A percentile compares a stretch with the other conserved stretches of the same genome.
Conservation (phyloP, 2,888 invertebrate genomes). For the Cataglyphis cursor region DNA sequence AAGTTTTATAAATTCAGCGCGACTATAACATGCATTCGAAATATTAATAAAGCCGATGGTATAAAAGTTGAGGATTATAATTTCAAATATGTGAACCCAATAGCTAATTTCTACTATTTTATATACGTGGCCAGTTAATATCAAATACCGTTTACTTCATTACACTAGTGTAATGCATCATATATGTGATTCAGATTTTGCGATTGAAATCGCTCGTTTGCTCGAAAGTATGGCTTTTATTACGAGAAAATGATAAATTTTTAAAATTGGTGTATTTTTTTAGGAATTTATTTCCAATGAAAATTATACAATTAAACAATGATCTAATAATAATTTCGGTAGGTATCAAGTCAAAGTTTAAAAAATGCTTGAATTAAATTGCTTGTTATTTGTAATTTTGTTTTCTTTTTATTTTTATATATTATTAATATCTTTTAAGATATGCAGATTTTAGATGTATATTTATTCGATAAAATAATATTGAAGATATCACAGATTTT, state of each 20-base stretch:
- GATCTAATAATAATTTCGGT: background rate
- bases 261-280: background rate
- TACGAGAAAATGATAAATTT: background rate
- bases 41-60: constrained; percentile 4
- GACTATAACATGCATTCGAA: constrained; percentile 6
- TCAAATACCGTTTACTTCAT: constrained; percentile 43
- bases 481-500: constrained; percentile 38
- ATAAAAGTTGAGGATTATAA: constrained; percentile 49
- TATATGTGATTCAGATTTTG: constrained; percentile 24
- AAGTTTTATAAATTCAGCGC: background rate
- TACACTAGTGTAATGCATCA: constrained; percentile 29
- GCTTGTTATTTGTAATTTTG: background rate
- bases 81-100: background rate
- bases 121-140: constrained; percentile 25
- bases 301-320: background rate
- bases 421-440: constrained; percentile 9
- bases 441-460: background rate
- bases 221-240: background rate
- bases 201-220: constrained; percentile 10
- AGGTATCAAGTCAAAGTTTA: constrained; percentile 7
- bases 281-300: background rate
- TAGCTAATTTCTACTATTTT: too few species aligned
- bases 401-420: constrained; percentile 22
- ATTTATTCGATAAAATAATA: constrained; percentile 16
- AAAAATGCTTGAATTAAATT: background rate